phyloP scores from a whole-genome alignment of 2,888 invertebrate species.

The Nowickia ferox region DNA sequence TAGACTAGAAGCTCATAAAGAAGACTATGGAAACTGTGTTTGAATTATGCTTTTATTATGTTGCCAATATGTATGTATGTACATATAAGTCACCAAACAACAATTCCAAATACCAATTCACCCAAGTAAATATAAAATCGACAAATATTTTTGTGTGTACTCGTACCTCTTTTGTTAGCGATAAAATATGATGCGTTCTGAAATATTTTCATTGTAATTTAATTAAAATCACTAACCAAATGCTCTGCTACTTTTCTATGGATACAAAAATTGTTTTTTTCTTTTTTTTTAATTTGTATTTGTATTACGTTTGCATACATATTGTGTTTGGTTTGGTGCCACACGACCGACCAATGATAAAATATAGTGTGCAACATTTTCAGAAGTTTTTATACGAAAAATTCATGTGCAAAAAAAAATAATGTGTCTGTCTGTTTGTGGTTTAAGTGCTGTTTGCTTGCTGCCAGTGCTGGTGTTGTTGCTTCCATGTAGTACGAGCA shows the following conservation, averaged over 20 bases:
- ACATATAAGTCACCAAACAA: background rate
- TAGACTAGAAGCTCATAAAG: conserved; percentile 7
- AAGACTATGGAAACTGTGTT: conserved; percentile 63
- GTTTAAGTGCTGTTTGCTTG: conserved; percentile 15
- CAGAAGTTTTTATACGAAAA: background rate
- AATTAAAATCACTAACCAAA: conserved; percentile 71
- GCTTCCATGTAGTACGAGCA: conserved; percentile 35
- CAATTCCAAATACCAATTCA: conserved; percentile 3
- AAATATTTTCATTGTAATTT: conserved; percentile 70
- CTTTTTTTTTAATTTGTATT: background rate
- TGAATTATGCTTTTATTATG: conserved; percentile 24
- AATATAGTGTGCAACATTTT: conserved; percentile 46
- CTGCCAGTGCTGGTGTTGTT: background rate
- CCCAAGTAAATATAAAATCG: conserved; percentile 5
- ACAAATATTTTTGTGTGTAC: background rate
- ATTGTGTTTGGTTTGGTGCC: conserved; percentile 27
- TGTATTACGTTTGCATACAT: background rate
- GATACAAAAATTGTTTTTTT: conserved; percentile 19
- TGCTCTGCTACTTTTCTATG: conserved; percentile 37
- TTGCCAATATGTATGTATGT: too few species aligned
- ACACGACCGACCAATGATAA: conserved; percentile 38
- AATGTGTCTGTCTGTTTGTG: conserved; percentile 1
- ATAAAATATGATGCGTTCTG: conserved; percentile 67
- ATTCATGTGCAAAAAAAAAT: background rate
- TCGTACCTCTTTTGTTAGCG: background rate